Evolutionary conservation across 2,113 vertebrate genomes (phyloP).

Genomic region (Kryptolebias marmoratus): DNA sequence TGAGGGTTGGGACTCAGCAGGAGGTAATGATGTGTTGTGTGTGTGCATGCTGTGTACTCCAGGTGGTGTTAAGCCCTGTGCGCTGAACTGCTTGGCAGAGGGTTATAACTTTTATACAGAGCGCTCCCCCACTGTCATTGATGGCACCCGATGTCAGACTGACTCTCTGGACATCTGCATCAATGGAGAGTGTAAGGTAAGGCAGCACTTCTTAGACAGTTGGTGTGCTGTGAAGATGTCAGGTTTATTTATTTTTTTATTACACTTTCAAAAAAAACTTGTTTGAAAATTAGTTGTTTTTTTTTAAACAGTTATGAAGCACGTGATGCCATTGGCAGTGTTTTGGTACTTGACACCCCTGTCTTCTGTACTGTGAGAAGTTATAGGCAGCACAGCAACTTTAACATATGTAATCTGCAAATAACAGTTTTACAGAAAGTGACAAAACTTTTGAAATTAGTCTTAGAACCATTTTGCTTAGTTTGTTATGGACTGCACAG

Average conservation of each 20-base stretch:
- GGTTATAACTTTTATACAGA: slow-evolving; percentile 99
- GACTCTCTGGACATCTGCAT: slow-evolving; percentile 99
- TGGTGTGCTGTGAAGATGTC: neutral
- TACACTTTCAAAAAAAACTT: neutral
- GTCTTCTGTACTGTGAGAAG: no score
- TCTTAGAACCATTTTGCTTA: no score
- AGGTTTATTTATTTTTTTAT: neutral
- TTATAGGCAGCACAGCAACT: no score
- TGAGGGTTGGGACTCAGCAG: neutral
- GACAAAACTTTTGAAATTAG: no score
- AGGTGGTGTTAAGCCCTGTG: slow-evolving; percentile 98
- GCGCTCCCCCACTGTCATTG: slow-evolving; percentile 94
- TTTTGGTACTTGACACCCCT: no score
- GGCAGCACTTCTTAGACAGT: neutral
- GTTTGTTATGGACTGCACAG: no score
- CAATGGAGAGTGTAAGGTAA: slow-evolving; percentile 99
- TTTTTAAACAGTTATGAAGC: neutral
- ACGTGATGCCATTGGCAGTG: no score
- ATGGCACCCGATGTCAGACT: slow-evolving; percentile 94
- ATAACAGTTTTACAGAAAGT: no score
- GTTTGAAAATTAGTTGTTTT: neutral
- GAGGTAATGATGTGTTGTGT: slow-evolving; percentile 21
- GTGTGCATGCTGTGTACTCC: slow-evolving; percentile 31
- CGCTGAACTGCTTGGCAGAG: slow-evolving; percentile 97
- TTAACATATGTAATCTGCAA: no score